These are phyloP conservation scores for Papilio polytes DNA, from an alignment of 1,140 invertebrate species.

Conservation along the genomic window DNA sequence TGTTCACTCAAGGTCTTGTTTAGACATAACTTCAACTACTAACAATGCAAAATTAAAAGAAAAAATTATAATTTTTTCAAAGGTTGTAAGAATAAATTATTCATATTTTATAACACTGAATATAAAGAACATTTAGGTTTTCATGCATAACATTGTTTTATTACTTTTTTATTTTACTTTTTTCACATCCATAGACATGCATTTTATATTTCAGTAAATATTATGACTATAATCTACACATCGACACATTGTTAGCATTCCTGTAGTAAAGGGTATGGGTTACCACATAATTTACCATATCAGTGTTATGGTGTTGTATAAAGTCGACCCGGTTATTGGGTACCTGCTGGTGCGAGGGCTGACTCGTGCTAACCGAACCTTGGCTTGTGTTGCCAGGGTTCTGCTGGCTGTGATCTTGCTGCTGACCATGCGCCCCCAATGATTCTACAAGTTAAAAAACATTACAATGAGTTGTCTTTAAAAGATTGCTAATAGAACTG, in stretches of 20 bases:
- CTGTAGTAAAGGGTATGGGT: slow-evolving; percentile 65
- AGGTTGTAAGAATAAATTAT: neutral
- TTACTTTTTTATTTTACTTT: neutral
- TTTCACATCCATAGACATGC: slow-evolving; percentile 20
- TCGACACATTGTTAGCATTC: slow-evolving; percentile 63
- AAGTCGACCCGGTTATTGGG: slow-evolving; percentile 81
- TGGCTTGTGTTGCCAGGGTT: slow-evolving; percentile 49
- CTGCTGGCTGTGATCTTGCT: slow-evolving; percentile 63
- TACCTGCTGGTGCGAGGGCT: slow-evolving; percentile 74
- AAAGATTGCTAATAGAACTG: no score
- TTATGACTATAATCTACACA: slow-evolving; percentile 57
- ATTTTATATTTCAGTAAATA: neutral
- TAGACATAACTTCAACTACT: neutral
- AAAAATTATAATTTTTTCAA: neutral
- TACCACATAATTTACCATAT: slow-evolving; percentile 80
- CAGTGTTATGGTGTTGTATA: slow-evolving; percentile 82
- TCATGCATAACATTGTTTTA: slow-evolving; percentile 1
- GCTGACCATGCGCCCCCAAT: slow-evolving; percentile 74
- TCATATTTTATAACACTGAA: neutral
- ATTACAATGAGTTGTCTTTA: neutral
- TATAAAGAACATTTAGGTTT: neutral
- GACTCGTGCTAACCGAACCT: slow-evolving; percentile 55
- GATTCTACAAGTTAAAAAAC: slow-evolving; percentile 57
- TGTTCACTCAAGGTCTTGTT: neutral
- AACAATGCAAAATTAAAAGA: neutral